A percentile compares a stretch with the other conserved stretches of the same genome.
These are phyloP conservation scores for Entomobrya proxima DNA, from an alignment of 2,888 invertebrate genomes.

Conservation along the genomic window DNA sequence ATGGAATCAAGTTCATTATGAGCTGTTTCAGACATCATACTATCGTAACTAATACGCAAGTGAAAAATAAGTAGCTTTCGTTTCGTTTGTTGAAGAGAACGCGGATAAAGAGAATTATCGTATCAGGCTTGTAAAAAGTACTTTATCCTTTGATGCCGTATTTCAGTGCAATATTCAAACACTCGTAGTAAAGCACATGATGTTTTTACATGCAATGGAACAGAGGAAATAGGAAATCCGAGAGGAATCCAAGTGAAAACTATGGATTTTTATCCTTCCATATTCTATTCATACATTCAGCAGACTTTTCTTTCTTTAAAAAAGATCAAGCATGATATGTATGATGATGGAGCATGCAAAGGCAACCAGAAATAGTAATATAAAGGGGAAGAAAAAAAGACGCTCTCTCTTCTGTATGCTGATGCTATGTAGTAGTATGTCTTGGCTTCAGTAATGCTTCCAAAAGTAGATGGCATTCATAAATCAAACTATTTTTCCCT, in stretches of 20 bases:
- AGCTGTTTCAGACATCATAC: background rate
- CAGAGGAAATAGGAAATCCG: slow-evolving; percentile 50
- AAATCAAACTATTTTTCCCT: slow-evolving; percentile 75
- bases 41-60: background rate
- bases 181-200: background rate
- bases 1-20: background rate
- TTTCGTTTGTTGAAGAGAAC: background rate
- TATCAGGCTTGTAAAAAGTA: background rate
- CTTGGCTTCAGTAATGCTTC: slow-evolving; percentile 9
- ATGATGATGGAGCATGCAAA: slow-evolving; percentile 50
- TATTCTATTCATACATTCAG: slow-evolving; percentile 58
- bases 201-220: slow-evolving; percentile 34
- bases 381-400: background rate
- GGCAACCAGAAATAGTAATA: slow-evolving; percentile 30
- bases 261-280: slow-evolving; percentile 47
- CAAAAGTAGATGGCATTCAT: slow-evolving; percentile 71
- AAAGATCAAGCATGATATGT: slow-evolving; percentile 37
- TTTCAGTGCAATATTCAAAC: background rate
- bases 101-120: background rate
- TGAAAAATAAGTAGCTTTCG: background rate
- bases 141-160: background rate
- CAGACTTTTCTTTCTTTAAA: slow-evolving; percentile 40
- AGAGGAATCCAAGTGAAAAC: slow-evolving; percentile 59
- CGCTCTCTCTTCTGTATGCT: slow-evolving; percentile 4
- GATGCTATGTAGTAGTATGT: background rate